Evolutionary conservation across 1,140 invertebrate species (phyloP), one percentile per base, ranked within the genome.

Genomic region (Linepithema humile): DNA sequence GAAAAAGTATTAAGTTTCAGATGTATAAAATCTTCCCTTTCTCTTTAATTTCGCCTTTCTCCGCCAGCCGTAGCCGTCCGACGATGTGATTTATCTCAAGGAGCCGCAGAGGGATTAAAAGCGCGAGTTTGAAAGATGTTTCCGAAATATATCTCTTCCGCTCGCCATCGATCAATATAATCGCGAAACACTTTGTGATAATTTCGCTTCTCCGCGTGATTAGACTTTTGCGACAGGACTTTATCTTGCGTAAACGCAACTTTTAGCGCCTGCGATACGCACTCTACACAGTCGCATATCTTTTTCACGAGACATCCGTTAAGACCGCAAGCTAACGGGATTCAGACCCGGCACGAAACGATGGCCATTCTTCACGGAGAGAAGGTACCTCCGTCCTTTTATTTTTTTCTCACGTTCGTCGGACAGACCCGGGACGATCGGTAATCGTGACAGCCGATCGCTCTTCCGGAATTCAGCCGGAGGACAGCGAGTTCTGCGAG

Each of bases 381-480:
- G 48, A 50, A 53, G 38, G 50, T 40, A 55, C 59, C 35, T 17
- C 38, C 26, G 57, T 86, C 69, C 73, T 80, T 74, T 87, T 88
- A 82, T 85, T 88, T 87, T 83, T 83, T 83, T 20, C 59, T 64
- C 45, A 23, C 55, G 82, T 70, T 87, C 69, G 85, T 75, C 75
- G 82, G 50, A 53, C 70, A 50, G 86, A 70, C 73, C 29, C 82
- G 62, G 50, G 80, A 82, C 87, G 82, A 88, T 88, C 87, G 87
- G 85, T 87, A 82, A 88, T 87, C 85, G 85, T 88, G 86, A 88
- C 86, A 87, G 82, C 86, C 86, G 74, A 88, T 88, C 86, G 85
- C 45, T 88, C 86, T 88, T 88, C 74, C 59, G 85, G 85, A 87
- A 82, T 88, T 85, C 74, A 88, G 55, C 74, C 62, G 45, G 64